Evolutionary conservation across 2,797 vertebrate genomes (phyloP), one percentile per base, ranked within the genome.

Genomic region (Octomys mimax): DNA sequence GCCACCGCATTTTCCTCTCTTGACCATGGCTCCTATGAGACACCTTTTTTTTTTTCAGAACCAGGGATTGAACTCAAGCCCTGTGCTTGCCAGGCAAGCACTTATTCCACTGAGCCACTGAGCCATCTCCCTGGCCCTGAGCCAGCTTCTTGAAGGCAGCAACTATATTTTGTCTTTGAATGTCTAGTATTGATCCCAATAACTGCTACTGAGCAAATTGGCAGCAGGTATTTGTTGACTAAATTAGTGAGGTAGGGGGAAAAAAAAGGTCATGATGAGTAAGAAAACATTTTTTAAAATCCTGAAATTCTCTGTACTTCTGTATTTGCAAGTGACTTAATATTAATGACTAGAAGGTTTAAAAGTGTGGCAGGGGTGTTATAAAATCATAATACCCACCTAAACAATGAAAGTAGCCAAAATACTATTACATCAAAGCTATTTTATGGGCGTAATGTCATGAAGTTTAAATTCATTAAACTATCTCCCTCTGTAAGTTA

Each of bases 391-490:
- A 94, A 87, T 46, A 73, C 24, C 5, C 77, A 95, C 95, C 85
- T 73, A 95, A 91, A 89, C 61, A 52, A 86, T 85, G 75, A 80
- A 95, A 68, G 54, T 66, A 68, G 87, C 49, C 42, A 66, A 95
- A 57, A 70, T 92, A 46, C 46, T 87, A 79, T 68, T 39, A 93
- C 70, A 95, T 92, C 73, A 96, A 93, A 73, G 66, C 36, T 92
- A 80, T 39, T 93, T 95, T 85, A 92, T 33, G 73, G 95, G 61
- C 84, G n/a, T 26, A 26, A 54, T 68, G 36, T 80, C 24, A 36
- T 95, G 75, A 91, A 83, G 75, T 93, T 87, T 82, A 94, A 95
- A 95, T 18, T 46, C 8, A 81, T 87, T 77, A 78, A 77, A 84
- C 79, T 64, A 85, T 28, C 26, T 46, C 80, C 39, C 82, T 87